Evolutionary conservation across 2,888 invertebrate species (phyloP), one percentile per base, ranked within the genome.

Genomic region (Fragum fragum): DNA sequence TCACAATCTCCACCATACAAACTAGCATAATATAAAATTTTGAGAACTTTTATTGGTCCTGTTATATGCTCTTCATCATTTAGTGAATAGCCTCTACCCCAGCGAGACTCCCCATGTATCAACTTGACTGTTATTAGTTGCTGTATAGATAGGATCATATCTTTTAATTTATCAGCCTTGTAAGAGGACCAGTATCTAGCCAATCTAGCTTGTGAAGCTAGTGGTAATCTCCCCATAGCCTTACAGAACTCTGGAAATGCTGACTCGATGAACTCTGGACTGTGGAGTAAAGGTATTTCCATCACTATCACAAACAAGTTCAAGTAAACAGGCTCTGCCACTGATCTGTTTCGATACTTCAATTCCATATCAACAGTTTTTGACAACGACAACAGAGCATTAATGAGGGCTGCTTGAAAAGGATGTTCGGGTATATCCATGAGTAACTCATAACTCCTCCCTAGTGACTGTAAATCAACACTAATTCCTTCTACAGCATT

Each of bases 81-180:
- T 66, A 98, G 96, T 79, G 96, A 96, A 90, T 96, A 97, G 90
- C 80, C 83, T 11, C 87, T 83, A 7, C 87, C 88, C 93, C 93
- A 94, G 83, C 96, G 96, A 1, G 97, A 97, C 55, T 97, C 96
- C 29, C 89, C 89, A 75, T 91, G 90, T 81, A 98, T 97, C 14
- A 98, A 97, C 93, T 97, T 96, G 26, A 98, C 95, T 0, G 98
- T 98, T 86, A 98, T 97, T 61, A 98, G 95, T 93, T 98, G 98
- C 91, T 98, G 98, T 23, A 98, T 95, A 21, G 90, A 87, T 66
- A 90, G 87, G 1, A 94, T 88, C 85, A 93, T 89, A 16, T 89
- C 87, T 59, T 83, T 79, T 11, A 93, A 83, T 36, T 88, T 86
- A 1, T 89, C 88, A 2, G 81, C 79, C 5, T 88, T 83, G 79